Percentiles rank a stretch among this genome's conserved stretches.
These are phyloP conservation scores for Corythornis leucogaster DNA, from an alignment of 2,797 vertebrate genomes.

Conservation along the genomic window DNA sequence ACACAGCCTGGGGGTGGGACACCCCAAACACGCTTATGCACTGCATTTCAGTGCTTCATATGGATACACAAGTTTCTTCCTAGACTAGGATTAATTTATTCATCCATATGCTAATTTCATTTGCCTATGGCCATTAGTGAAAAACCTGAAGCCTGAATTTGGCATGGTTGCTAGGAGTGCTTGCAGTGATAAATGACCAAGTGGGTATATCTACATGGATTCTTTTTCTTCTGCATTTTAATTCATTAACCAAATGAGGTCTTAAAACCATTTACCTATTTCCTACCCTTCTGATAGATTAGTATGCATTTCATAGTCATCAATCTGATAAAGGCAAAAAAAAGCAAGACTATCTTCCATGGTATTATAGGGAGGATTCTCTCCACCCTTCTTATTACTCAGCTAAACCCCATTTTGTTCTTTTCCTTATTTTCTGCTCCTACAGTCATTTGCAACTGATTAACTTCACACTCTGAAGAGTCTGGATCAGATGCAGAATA, in stretches of 20 bases:
- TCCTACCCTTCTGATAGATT: conserved; percentile 56
- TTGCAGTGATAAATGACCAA: conserved; percentile 63
- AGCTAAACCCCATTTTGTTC: conserved; percentile 20
- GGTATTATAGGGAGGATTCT: background rate
- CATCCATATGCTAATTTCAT: conserved; percentile 70
- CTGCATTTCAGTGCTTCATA: background rate
- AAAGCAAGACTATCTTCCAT: background rate
- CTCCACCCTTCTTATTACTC: conserved; percentile 37
- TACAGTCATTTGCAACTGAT: conserved; percentile 44
- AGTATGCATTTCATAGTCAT: conserved; percentile 29
- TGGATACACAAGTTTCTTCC: background rate
- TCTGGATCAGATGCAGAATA: background rate
- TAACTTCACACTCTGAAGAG: background rate
- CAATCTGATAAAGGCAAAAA: conserved; percentile 38
- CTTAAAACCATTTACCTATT: conserved; percentile 59
- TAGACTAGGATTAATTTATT: conserved; percentile 52
- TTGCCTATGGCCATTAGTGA: conserved; percentile 63
- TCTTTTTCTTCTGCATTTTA: conserved; percentile 61
- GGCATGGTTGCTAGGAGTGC: conserved; percentile 25
- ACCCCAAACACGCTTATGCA: background rate
- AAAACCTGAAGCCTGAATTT: conserved; percentile 50
- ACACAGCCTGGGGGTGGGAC: background rate
- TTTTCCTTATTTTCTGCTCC: background rate
- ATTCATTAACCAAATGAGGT: conserved; percentile 73
- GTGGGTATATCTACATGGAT: conserved; percentile 5